phyloP scores from a whole-genome alignment of 1,140 invertebrate genomes.

The Caenorhabditis brenneri region DNA sequence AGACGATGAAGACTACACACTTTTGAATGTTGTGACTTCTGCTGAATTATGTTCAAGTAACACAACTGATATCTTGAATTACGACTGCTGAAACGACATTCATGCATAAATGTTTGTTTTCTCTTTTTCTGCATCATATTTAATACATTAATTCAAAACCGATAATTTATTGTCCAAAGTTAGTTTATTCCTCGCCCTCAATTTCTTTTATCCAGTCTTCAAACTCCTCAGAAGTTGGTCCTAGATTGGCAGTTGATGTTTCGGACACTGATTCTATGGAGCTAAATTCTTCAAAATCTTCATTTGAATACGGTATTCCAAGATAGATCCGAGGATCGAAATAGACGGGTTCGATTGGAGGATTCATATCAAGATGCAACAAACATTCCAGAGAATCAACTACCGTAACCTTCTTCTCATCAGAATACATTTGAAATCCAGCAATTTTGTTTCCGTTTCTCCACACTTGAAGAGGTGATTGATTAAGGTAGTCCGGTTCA shows the following conservation, averaged over 20 bases:
- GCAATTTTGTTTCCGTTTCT: neutral
- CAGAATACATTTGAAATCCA: neutral
- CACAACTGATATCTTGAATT: no score
- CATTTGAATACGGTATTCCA: no score
- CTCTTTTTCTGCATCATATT: no score
- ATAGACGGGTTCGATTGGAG: neutral
- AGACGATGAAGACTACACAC: neutral
- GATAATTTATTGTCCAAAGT: no score
- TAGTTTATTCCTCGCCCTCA: neutral
- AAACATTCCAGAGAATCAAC: constrained; percentile 3
- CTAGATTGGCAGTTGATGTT: neutral
- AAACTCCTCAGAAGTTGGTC: neutral
- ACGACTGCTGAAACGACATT: no score
- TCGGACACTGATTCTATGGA: neutral
- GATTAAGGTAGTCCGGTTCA: neutral
- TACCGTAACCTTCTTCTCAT: neutral
- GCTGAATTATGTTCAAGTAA: neutral
- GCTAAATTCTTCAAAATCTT: neutral
- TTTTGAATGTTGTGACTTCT: neutral
- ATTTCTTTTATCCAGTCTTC: neutral
- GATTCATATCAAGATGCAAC: neutral
- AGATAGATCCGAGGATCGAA: constrained; percentile 21
- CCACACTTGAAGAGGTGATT: neutral
- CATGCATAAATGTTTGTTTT: no score
- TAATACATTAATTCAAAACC: no score